Evolutionary conservation across 1,140 invertebrate species (phyloP), one percentile per base, ranked within the genome.

Genomic region (Fopius arisanus): DNA sequence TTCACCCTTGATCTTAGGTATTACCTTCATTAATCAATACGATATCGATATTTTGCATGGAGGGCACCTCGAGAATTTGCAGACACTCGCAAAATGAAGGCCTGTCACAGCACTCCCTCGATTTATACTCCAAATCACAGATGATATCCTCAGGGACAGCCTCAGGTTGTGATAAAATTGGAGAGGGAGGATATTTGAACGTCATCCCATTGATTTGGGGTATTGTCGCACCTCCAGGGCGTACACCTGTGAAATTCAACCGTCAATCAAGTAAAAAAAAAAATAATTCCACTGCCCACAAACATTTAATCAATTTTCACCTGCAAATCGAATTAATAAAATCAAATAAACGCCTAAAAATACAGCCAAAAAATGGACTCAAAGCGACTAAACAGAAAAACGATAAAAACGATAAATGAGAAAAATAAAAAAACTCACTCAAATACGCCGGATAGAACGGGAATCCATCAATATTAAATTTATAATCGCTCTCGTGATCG

Each of bases 131-230:
- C 0, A 82, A 26, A 3, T 76, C 71, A 23, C 82, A 84, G 48
- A 82, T 23, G 6, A 67, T 67, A 5, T 82, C 74, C 10, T 80
- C 65, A 2, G 72, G 23, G 6, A 43, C 72, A 12, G 78, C 75
- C 63, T 82, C 78, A 14, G 78, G 73, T 68, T 83, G 81, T 1
- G 80, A 82, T 16, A 84, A 65, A 67, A 84, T 76, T 12, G 82
- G 82, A 2, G 81, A 84, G 21, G 81, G 67, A 0, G 81, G 82
- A 76, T 84, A 84, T n/a, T 83, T 81, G 43, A 84, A 84, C 6
- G 81, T 79, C 73, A 84, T 78, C 19, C 54, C 59, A 68, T 81
- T 82, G 14, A 84, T 77, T 77, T 84, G 82, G 0, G 77, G 65
- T 6, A 83, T 67, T 28, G 28, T 75, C 14, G 19, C 66, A 6